Conservation (phyloP, 2,797 vertebrate species). For the Discoglossus pictus region DNA sequence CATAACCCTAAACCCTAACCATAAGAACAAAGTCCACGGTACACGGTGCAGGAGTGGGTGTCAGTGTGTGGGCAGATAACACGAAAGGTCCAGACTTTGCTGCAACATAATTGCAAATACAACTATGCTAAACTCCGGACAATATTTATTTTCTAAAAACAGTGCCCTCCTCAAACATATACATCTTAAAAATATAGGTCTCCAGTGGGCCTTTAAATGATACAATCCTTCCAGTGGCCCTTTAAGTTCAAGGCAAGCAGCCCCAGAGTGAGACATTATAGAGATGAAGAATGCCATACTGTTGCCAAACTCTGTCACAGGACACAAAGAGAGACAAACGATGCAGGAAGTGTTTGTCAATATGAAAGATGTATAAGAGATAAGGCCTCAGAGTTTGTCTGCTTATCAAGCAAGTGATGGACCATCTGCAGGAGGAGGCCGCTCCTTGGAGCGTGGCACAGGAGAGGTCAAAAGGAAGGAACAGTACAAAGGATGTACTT, state of each 20-base stretch:
- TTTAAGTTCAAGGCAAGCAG: background rate
- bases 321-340: slow-evolving; percentile 25
- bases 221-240: background rate
- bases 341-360: slow-evolving; percentile 20
- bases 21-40: too few relatives aligned
- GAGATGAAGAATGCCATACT: slow-evolving; percentile 1
- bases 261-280: slow-evolving; percentile 1
- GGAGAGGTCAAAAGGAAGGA: slow-evolving; percentile 15
- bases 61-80: too few relatives aligned
- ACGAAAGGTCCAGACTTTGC: too few relatives aligned
- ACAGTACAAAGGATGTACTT: slow-evolving; percentile 7
- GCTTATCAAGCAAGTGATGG: slow-evolving; percentile 15
- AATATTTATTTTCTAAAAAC: too few relatives aligned
- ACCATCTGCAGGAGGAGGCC: slow-evolving; percentile 31
- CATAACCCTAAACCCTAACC: too few relatives aligned
- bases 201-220: background rate
- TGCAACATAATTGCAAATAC: too few relatives aligned
- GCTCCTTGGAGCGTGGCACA: slow-evolving; percentile 5
- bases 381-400: background rate
- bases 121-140: too few relatives aligned
- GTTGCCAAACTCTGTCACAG: slow-evolving; percentile 12
- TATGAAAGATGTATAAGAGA: slow-evolving; percentile 34
- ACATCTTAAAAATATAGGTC: too few relatives aligned
- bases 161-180: too few relatives aligned
- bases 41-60: too few relatives aligned